Evolutionary conservation across 1,140 invertebrate species (phyloP).

Genomic region (Varroa destructor): DNA sequence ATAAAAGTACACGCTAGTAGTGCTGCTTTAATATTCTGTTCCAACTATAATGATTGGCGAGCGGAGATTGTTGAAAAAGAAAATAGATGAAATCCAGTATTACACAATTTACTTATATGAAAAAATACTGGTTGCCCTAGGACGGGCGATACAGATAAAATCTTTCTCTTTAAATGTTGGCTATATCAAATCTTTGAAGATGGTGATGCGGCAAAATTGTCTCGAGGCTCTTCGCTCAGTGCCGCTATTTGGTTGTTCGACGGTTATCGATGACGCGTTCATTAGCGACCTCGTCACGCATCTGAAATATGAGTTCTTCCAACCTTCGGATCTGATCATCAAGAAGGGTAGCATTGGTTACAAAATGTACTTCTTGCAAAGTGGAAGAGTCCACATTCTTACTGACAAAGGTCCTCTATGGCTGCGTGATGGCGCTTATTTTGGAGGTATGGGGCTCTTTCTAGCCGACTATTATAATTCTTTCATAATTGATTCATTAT

Average conservation of each 20-base stretch:
- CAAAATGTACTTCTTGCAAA: constrained; percentile 99
- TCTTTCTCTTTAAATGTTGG: no score
- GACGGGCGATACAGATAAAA: no score
- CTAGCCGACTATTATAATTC: no score
- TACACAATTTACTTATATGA: no score
- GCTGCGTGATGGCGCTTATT: constrained; percentile 94
- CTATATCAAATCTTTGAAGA: not conserved
- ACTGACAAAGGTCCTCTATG: constrained; percentile 95
- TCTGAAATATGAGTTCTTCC: constrained; percentile 96
- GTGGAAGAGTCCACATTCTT: constrained; percentile 94
- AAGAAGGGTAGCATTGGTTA: constrained; percentile 58
- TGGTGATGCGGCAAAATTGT: constrained; percentile 22
- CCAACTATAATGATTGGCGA: no score
- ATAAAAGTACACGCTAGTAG: no score
- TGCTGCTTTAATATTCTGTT: no score
- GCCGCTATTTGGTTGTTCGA: constrained; percentile 13
- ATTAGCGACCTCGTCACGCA: constrained; percentile 95
- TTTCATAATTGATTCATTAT: no score
- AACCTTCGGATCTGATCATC: constrained; percentile 94
- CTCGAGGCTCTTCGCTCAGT: constrained; percentile 11
- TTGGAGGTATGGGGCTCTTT: constrained; percentile 51
- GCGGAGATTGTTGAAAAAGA: no score
- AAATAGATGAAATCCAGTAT: no score
- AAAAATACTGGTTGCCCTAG: no score
- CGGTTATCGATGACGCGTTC: constrained; percentile 45